Evolutionary conservation across 2,888 invertebrate genomes (phyloP).

Genomic region (Mythimna impura): DNA sequence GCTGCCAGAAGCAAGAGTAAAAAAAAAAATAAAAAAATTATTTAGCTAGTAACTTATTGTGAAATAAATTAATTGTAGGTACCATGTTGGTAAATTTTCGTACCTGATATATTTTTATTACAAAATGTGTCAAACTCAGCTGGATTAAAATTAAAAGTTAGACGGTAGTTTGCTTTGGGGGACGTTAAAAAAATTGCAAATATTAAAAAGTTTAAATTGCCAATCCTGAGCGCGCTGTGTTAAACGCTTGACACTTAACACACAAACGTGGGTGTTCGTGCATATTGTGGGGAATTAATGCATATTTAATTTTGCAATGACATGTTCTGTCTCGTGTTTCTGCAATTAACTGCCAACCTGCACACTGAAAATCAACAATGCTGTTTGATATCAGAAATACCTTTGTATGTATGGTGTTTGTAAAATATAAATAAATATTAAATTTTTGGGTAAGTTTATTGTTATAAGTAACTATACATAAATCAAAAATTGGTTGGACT

Average conservation of each 20-base stretch:
- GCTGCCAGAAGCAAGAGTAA: too few relatives aligned
- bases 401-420: too few relatives aligned
- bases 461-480: too few relatives aligned
- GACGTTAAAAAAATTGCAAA: conserved; percentile 46
- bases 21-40: neutral
- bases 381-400: neutral
- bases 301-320: conserved; percentile 39
- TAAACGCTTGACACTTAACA: conserved; percentile 41
- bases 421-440: too few relatives aligned
- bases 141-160: conserved; percentile 57
- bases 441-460: too few relatives aligned
- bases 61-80: conserved; percentile 3
- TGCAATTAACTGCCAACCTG: conserved; percentile 21
- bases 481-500: too few relatives aligned
- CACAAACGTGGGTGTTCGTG: conserved; percentile 16
- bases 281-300: conserved; percentile 47
- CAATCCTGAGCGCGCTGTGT: conserved; percentile 48
- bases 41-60: neutral
- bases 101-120: conserved; percentile 21
- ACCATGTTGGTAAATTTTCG: conserved; percentile 5
- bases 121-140: conserved; percentile 35
- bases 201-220: conserved; percentile 64
- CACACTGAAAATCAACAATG: neutral
- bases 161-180: conserved; percentile 48
- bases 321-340: conserved; percentile 16